Base-by-base conservation (phyloP, 2,113 vertebrate species). In the Anas platyrhynchos region DNA sequence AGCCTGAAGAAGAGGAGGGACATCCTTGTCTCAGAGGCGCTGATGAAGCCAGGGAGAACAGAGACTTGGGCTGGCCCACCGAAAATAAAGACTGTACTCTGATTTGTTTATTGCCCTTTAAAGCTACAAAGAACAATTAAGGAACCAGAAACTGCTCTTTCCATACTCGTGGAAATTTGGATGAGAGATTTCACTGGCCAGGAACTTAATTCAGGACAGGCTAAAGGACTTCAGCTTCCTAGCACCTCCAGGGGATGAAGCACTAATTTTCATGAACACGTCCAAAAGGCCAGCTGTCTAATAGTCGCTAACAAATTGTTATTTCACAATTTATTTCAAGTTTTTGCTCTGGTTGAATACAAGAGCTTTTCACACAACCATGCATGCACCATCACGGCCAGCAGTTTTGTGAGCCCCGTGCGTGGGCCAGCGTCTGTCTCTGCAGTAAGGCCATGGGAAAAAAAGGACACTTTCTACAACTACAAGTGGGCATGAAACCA, bases 371-470 rank as follows among this genome's bases (percentile, higher is more conserved):
- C 52, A 65, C 36, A 12, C 4, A 78, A 54, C 3, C 10, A 31
- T 22, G 27, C 38, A 21, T 0, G 26, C 36, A 52, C 22, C n/a
- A 9, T 29, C 52, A 22, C 2, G 9, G 48, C 31, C 67, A 88
- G 71, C 63, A 73, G 41, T 31, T 54, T 9, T 32, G 36, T 31
- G 56, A 83, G 38, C 75, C 73, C 5, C 31, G 9, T 1, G 32
- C 1, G 1, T 3, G 62, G 16, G 48, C 32, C 17, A 20, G 36
- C 1, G 17, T 4, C 8, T 8, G 62, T 18, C 43, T 34, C 31
- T 54, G n/a, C 50, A 7, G 23, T 11, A 44, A 75, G 41, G 20
- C 23, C 26, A 6, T 14, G 18, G 25, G 43, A 52, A 32, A 78
- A 89, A 58, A 81, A 67, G 14, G n/a, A 1, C 2, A 59, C 21